phyloP scores from a whole-genome alignment of 2,797 vertebrate species.

The Coregonus sp. region DNA sequence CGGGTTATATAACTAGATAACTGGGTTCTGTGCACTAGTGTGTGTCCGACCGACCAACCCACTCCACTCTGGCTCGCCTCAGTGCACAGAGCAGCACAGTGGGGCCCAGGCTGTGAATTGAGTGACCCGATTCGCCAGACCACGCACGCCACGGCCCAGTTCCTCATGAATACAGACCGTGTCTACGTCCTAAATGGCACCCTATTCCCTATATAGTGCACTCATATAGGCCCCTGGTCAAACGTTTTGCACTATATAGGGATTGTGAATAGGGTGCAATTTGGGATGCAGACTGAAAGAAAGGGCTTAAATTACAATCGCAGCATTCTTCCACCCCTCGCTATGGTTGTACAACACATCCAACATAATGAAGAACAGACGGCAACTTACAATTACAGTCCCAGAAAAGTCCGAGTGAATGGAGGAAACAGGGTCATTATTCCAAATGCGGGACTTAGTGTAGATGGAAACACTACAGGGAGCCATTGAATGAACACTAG shows the following conservation, averaged over 20 bases:
- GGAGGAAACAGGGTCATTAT: background rate
- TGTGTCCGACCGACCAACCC: background rate
- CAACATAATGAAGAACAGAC: conserved; percentile 2
- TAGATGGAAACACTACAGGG: conserved; percentile 19
- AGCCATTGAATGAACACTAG: background rate
- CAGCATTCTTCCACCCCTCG: conserved; percentile 8
- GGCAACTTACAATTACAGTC: background rate
- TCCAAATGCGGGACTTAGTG: background rate
- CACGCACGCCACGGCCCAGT: background rate
- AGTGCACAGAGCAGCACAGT: background rate
- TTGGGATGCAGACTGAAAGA: background rate
- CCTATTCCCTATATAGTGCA: background rate
- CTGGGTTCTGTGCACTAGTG: background rate
- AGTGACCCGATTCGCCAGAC: conserved; percentile 9
- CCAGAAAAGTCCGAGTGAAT: background rate
- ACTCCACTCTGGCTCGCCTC: background rate
- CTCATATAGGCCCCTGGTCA: background rate
- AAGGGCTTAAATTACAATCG: background rate
- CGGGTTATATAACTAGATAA: background rate
- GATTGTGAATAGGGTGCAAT: background rate
- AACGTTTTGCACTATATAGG: background rate
- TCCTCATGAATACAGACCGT: background rate
- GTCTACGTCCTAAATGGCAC: background rate
- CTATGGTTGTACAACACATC: background rate
- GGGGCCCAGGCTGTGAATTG: background rate